Conservation (phyloP, 2,113 vertebrate genomes). For the Misgurnus mizolepis region DNA sequence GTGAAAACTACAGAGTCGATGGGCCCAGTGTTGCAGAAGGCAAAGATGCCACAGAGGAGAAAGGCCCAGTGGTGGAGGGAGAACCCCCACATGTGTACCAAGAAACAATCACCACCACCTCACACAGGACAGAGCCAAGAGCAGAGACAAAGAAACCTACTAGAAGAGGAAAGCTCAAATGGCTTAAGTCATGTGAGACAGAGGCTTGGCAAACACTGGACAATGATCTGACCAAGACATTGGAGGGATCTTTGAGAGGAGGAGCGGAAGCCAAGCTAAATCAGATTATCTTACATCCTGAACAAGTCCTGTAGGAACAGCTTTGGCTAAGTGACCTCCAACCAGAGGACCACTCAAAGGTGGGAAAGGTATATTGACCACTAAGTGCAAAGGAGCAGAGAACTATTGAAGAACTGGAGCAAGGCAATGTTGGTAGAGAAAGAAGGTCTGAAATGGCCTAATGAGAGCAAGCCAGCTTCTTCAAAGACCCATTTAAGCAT, state of each 20-base stretch:
- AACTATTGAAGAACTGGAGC: background rate
- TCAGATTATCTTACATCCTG: background rate
- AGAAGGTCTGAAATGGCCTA: background rate
- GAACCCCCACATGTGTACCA: background rate
- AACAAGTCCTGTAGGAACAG: background rate
- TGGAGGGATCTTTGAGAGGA: too few relatives aligned
- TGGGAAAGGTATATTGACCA: background rate
- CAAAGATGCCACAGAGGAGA: background rate
- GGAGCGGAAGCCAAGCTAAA: constrained; percentile 15
- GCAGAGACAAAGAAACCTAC: constrained; percentile 14
- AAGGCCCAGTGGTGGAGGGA: background rate
- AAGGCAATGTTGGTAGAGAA: background rate
- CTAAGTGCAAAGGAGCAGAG: background rate
- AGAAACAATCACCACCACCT: background rate
- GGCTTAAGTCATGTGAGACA: background rate
- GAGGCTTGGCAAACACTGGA: too few relatives aligned
- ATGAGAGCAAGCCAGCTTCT: background rate
- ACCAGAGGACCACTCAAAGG: background rate
- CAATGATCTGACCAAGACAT: too few relatives aligned
- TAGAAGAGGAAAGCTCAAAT: constrained; percentile 9
- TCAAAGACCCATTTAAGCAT: constrained; percentile 31
- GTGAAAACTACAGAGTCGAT: background rate
- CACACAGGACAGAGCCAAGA: background rate
- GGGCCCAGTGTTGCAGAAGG: background rate
- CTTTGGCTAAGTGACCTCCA: background rate